Base-by-base conservation (phyloP, 2,113 vertebrate genomes). In the Arvicanthis niloticus region DNA sequence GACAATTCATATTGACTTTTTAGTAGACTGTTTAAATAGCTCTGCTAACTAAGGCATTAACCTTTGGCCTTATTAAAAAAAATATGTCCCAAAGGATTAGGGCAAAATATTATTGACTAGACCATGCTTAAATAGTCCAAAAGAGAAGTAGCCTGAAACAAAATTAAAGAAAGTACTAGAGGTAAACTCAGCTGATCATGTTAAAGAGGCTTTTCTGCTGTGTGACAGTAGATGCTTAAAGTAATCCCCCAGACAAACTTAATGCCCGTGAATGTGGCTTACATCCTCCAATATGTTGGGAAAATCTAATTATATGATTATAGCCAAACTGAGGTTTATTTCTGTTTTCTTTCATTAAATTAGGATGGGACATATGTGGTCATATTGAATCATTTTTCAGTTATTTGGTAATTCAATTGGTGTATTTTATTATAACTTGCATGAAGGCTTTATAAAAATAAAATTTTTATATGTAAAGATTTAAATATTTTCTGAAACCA, bases 341-440 rank as follows among this genome's bases (percentile, higher is more conserved):
- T 95, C 94, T 77, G 76, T 45, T 91, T 97, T 95, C 92, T 92
- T 85, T 91, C 56, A 91, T 91, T 97, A 73, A 89, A 86, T 75
- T 87, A 65, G 91, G 19, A 26, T 40, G 17, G 29, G 45, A 62
- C 26, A 5, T 78, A 31, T 78, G 67, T 84, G 65, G 73, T 15
- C 26, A 87, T 62, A 93, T 62, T 40, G 75, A 80, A 81, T 67
- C 37, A 31, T 91, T 77, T 95, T 60, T 88, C 17, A 91, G n/a
- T 92, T 75, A 80, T 68, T 37, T 77, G 91, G 29, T 93, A 91
- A 82, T 86, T 95, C 48, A 7, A 40, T 68, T 93, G 58, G 62
- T 86, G n/a, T 21, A 42, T 60, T 84, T 67, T 85, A 88, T 76
- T 94, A 93, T 93, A 65, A 87, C 67, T 68, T 17, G 13, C 68